These are phyloP conservation scores for Eupithecia tripunctaria DNA, from an alignment of 2,888 invertebrate genomes.

Conservation along the genomic window DNA sequence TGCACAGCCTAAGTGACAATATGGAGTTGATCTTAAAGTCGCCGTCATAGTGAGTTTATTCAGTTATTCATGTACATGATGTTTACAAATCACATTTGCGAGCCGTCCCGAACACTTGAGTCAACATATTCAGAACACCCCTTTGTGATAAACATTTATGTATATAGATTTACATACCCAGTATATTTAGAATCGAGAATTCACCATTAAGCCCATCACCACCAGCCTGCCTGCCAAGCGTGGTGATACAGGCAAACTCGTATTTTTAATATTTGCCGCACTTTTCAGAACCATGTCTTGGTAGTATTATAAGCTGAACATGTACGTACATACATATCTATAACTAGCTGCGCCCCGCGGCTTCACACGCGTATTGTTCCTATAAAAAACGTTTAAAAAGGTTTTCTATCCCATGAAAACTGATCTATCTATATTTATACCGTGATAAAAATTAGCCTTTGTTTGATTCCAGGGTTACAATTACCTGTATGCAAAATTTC, in stretches of 20 bases:
- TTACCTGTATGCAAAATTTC: too few species aligned
- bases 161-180: background rate
- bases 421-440: too few species aligned
- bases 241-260: background rate
- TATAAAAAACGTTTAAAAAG: too few species aligned
- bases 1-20: background rate
- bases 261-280: too few species aligned
- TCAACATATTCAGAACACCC: background rate
- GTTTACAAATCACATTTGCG: conserved; percentile 8
- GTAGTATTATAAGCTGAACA: too few species aligned
- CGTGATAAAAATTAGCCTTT: too few species aligned
- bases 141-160: background rate
- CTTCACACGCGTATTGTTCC: too few species aligned
- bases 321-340: too few species aligned
- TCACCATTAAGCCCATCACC: background rate
- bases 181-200: background rate
- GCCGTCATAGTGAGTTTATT: background rate
- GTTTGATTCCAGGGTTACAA: too few species aligned
- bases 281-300: too few species aligned
- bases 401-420: too few species aligned
- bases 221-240: background rate
- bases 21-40: background rate
- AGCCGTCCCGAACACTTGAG: conserved; percentile 1
- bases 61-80: conserved; percentile 1
- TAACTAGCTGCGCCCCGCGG: too few species aligned